Conservation (phyloP, 1,140 invertebrate genomes). For the Episyrphus balteatus region DNA sequence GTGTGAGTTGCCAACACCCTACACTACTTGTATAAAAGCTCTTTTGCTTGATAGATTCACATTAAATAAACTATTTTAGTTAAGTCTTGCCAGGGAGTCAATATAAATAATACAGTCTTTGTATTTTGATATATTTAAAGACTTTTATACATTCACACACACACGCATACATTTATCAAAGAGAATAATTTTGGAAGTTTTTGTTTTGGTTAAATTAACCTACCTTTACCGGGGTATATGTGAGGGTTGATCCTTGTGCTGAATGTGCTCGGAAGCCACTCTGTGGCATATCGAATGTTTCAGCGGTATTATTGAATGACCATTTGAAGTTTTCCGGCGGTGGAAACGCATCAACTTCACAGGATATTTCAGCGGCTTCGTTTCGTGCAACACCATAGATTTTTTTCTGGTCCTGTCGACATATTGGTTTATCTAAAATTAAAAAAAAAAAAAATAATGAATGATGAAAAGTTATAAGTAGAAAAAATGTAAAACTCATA, state of each 20-base stretch:
- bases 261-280: slow-evolving; percentile 37
- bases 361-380: slow-evolving; percentile 67
- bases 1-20: too few species aligned
- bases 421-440: slow-evolving; percentile 69
- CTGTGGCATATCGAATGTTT: slow-evolving; percentile 62
- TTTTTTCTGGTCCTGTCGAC: slow-evolving; percentile 61
- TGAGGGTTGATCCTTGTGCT: slow-evolving; percentile 56
- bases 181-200: too few species aligned
- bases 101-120: too few species aligned
- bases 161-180: too few species aligned
- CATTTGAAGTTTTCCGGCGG: slow-evolving; percentile 72
- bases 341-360: slow-evolving; percentile 78
- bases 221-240: slow-evolving; percentile 61
- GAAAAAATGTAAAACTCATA: too few species aligned
- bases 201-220: slow-evolving; percentile 9
- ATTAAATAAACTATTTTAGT: too few species aligned
- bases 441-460: slow-evolving; percentile 1
- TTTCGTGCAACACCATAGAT: slow-evolving; percentile 76
- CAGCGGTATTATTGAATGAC: slow-evolving; percentile 81
- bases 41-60: too few species aligned
- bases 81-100: too few species aligned
- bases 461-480: too few species aligned
- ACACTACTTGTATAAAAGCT: too few species aligned
- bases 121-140: too few species aligned
- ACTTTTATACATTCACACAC: too few species aligned